Percentiles rank a stretch among this genome's conserved stretches.
phyloP scores from a whole-genome alignment of 2,797 vertebrate genomes.

The Oryzias dopingdopingensis region DNA sequence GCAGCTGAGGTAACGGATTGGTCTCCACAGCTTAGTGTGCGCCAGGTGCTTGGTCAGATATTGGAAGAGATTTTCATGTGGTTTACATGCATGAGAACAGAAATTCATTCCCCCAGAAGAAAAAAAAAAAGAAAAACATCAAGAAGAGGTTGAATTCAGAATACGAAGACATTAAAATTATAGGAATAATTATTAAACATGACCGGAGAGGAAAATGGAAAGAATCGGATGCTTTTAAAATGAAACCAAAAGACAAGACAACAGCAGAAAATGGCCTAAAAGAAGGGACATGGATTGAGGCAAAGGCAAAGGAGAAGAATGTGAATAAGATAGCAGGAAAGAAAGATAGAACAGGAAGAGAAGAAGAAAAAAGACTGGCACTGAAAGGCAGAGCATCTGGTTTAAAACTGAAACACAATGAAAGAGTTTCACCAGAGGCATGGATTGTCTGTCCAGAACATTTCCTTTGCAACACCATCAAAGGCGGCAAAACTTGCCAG shows the following conservation, averaged over 20 bases:
- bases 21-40: slow-evolving; percentile 46
- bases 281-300: slow-evolving; percentile 44
- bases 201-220: slow-evolving; percentile 27
- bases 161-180: slow-evolving; percentile 14
- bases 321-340: slow-evolving; percentile 36
- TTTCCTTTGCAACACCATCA: slow-evolving; percentile 61
- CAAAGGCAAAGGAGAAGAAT: slow-evolving; percentile 23
- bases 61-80: slow-evolving; percentile 63
- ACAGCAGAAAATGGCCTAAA: slow-evolving; percentile 24
- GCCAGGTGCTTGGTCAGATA: slow-evolving; percentile 70
- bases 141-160: slow-evolving; percentile 22
- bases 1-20: slow-evolving; percentile 60
- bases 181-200: slow-evolving; percentile 29
- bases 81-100: slow-evolving; percentile 58
- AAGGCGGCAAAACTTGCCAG: slow-evolving; percentile 52
- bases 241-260: slow-evolving; percentile 33
- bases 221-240: slow-evolving; percentile 43
- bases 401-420: slow-evolving; percentile 63
- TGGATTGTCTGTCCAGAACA: slow-evolving; percentile 60
- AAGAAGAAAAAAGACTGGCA: slow-evolving; percentile 1
- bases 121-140: slow-evolving; percentile 18
- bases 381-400: slow-evolving; percentile 25
- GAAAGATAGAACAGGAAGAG: slow-evolving; percentile 19
- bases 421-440: slow-evolving; percentile 60
- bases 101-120: slow-evolving; percentile 26